These are phyloP conservation scores for Ectemnius continuus DNA, from an alignment of 2,888 invertebrate species.

Conservation along the genomic window DNA sequence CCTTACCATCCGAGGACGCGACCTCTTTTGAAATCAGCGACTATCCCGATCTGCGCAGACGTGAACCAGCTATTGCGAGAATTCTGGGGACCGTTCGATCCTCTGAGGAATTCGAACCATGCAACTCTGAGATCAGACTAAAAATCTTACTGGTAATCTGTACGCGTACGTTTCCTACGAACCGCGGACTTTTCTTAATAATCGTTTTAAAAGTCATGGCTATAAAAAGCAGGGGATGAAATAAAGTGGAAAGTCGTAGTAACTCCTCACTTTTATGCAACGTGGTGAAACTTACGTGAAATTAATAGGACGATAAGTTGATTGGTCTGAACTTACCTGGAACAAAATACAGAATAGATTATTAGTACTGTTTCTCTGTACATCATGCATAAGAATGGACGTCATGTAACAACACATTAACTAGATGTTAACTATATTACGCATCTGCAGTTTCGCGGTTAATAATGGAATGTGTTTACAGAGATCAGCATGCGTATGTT, in stretches of 20 bases:
- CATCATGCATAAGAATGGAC: neutral
- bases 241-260: too few species aligned
- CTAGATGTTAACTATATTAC: too few species aligned
- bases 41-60: slow-evolving; percentile 32
- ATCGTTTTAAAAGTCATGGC: too few species aligned
- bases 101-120: slow-evolving; percentile 50
- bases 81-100: slow-evolving; percentile 43
- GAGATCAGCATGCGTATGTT: too few species aligned
- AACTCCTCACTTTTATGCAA: too few species aligned
- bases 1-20: slow-evolving; percentile 30
- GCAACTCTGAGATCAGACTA: slow-evolving; percentile 29
- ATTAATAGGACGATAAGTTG: too few species aligned
- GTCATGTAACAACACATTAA: too few species aligned
- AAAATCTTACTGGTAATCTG: neutral
- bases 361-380: neutral
- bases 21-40: slow-evolving; percentile 50
- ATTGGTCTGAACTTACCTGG: neutral
- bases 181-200: too few species aligned
- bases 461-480: slow-evolving; percentile 1
- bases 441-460: neutral
- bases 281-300: too few species aligned
- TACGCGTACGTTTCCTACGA: too few species aligned
- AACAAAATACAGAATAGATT: neutral
- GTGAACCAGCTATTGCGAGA: slow-evolving; percentile 52
- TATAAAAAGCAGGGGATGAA: too few species aligned